Evolutionary conservation across 2,888 invertebrate genomes (phyloP).

Genomic region (Troilus luridus): DNA sequence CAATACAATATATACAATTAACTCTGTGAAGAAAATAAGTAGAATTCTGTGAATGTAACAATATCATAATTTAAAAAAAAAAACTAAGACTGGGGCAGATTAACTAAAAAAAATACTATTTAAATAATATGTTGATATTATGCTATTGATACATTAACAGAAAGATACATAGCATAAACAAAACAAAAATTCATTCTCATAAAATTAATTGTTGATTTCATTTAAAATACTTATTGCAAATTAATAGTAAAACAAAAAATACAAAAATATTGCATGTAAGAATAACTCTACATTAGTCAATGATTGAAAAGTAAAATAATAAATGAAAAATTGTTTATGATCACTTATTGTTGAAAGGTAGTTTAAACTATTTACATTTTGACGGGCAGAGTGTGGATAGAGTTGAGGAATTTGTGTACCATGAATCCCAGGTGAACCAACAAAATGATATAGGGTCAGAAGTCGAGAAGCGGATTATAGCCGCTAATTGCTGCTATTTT

Average conservation of each 20-base stretch:
- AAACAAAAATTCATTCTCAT: background rate
- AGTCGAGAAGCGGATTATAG: too few relatives aligned
- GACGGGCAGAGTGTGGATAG: too few relatives aligned
- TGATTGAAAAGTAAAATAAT: background rate
- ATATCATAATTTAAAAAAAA: background rate
- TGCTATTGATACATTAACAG: background rate
- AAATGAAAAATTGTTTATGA: background rate
- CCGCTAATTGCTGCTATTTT: too few relatives aligned
- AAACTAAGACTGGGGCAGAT: background rate
- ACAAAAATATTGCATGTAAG: background rate
- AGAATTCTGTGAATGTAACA: background rate
- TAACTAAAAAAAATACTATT: background rate
- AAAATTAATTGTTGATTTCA: constrained; percentile 17
- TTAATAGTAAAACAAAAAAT: background rate
- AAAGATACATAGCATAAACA: background rate
- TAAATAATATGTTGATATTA: background rate
- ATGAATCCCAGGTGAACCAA: too few relatives aligned
- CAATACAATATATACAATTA: background rate
- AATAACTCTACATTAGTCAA: background rate
- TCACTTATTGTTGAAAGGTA: background rate
- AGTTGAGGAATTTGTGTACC: too few relatives aligned
- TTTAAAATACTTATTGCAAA: background rate
- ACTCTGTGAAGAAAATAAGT: background rate
- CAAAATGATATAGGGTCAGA: too few relatives aligned
- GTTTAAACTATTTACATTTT: background rate